Evolutionary conservation across 2,113 vertebrate species (phyloP), one percentile per base, ranked within the genome.

Genomic region (Willisornis vidua): DNA sequence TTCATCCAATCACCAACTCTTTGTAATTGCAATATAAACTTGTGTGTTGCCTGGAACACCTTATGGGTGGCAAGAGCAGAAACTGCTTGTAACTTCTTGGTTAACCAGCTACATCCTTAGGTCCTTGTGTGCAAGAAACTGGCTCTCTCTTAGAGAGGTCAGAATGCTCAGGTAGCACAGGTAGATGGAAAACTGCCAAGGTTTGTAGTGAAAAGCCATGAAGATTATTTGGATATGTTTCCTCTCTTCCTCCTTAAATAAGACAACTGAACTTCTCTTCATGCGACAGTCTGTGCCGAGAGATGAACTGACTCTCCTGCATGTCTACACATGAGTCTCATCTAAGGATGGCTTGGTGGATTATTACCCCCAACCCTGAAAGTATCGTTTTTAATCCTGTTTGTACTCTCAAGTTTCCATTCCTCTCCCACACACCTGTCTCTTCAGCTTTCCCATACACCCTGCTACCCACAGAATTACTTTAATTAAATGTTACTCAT

Each of bases 401-500:
- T 94, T 87, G 19, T 94, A 67, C 67, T 90, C 87, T 66, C 48
- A 76, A 41, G 55, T 91, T 87, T 79, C 39, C 29, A 46, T 84
- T 77, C 35, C 43, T 88, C 33, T 95, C 73, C 87, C 54, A 73
- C 72, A 62, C 14, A 18, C 26, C 8, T 39, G 2, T 74, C 46
- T 85, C 62, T 70, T 45, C 58, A 82, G 78, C 70, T 90, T 83
- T 88, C 62, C 65, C 70, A 39, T 59, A n/a, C 46, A 67, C 28
- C 59, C 88, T 71, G 58, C 37, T 43, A 70, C 83, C 65, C 65
- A 59, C 83, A 52, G 82, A 83, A 95, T 73, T 74, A 37, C 72
- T 90, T 95, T 70, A 93, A 93, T 95, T 95, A 89, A 78, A 83
- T 16, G 8, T 82, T 82, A 63, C 58, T 89, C 41, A 16, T 84